Evolutionary conservation across 2,797 vertebrate genomes (phyloP), one percentile per base, ranked within the genome.

Genomic region (Epinephelus malabaricus): DNA sequence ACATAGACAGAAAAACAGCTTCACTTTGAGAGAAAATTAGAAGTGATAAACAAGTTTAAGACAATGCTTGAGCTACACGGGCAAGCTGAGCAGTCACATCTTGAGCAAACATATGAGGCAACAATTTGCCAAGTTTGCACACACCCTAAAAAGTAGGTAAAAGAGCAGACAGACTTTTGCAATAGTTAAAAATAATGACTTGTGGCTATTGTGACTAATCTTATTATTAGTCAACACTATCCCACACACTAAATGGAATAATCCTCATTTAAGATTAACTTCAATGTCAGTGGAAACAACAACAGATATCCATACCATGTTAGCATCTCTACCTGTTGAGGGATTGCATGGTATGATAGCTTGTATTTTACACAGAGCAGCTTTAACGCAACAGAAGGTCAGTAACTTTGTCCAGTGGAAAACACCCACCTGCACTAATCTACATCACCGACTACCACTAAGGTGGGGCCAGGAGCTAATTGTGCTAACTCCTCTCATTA

Each of bases 91-190:
- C 3, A 38, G 27, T 64, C 21, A 30, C 30, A 79, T 13, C 8
- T 58, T 65, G 5, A 50, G 75, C 58, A 86, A 84, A 79, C 66
- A 66, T 8, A 82, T 82, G 66, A 89, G 19, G 69, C 58, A 65
- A 74, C 14, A 45, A 50, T 53, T 51, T 74, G 12, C 46, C 10
- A 19, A 40, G 6, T 60, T 58, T 82, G 43, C 71, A 78, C 74
- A 79, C 85, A 82, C 77, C 78, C 81, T 25, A 15, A 7, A 51
- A 70, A 76, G 0, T 68, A 64, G 59, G 74, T 63, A 40, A 86
- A 82, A 14, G 73, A 46, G 80, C 56, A 78, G 14, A 47, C 25
- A 62, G 21, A 60, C 58, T 8, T 50, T 6, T 21, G 19, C 11
- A 12, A 58, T 40, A 15, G 15, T 43, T 13, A 62, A 13, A 19